phyloP scores from a whole-genome alignment of 1,140 invertebrate genomes.

The Brachionus manjavacas region DNA sequence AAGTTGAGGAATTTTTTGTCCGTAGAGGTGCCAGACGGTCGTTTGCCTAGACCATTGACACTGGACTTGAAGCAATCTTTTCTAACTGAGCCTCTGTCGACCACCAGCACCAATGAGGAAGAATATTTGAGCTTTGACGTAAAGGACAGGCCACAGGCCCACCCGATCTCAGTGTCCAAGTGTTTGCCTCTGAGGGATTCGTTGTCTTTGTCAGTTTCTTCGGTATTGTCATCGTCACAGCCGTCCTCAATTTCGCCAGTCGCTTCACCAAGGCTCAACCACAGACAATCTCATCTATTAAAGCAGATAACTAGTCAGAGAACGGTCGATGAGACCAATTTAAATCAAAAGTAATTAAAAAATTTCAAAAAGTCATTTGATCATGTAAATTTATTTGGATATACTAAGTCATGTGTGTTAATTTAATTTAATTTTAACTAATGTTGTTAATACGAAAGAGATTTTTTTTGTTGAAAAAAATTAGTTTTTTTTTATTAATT shows the following conservation, averaged over 20 bases:
- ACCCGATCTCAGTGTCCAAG: neutral
- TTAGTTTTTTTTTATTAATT: neutral
- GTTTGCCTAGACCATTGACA: slow-evolving; percentile 2
- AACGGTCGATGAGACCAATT: slow-evolving; percentile 9
- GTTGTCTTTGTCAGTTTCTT: neutral
- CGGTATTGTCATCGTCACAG: neutral
- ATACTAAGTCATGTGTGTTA: neutral
- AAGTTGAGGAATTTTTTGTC: neutral
- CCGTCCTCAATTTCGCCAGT: neutral
- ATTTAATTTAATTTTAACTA: neutral
- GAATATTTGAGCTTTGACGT: neutral
- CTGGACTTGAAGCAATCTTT: neutral
- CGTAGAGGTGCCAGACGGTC: neutral
- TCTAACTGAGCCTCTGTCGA: neutral
- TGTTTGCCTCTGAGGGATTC: neutral
- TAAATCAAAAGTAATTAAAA: neutral
- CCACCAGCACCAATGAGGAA: neutral
- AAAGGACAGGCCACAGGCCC: neutral
- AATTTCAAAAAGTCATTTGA: neutral
- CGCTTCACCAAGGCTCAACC: neutral
- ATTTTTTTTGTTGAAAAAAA: neutral
- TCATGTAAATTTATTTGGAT: neutral
- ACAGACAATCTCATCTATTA: neutral
- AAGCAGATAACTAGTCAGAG: slow-evolving; percentile 5
- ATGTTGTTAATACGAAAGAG: neutral